These are phyloP conservation scores for Threskiornis aethiopicus DNA, from an alignment of 2,797 vertebrate genomes.

Conservation along the genomic window DNA sequence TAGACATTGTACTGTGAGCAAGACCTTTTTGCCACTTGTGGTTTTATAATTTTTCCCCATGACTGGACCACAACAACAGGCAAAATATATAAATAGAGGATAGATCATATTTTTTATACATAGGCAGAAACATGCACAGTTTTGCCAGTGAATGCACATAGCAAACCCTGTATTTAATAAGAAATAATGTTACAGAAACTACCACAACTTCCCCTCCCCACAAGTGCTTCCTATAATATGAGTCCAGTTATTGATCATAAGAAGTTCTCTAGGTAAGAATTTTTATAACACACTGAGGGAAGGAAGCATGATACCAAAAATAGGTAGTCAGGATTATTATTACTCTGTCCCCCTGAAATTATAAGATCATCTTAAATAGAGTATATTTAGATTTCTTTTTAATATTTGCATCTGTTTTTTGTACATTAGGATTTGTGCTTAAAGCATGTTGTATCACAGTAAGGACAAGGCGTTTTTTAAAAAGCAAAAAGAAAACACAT, in stretches of 20 bases:
- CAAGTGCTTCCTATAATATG: not conserved
- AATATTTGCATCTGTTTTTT: not conserved
- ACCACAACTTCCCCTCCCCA: not conserved
- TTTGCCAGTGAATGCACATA: not conserved
- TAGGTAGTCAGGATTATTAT: not conserved
- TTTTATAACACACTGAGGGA: not conserved
- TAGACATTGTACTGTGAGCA: not conserved
- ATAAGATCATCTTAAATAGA: not conserved
- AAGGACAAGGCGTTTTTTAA: not conserved
- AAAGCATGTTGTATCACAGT: not conserved
- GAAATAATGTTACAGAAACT: not conserved
- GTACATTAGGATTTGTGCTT: not conserved
- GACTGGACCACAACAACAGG: not conserved
- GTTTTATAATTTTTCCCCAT: not conserved
- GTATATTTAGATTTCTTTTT: not conserved
- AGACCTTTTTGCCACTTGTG: not conserved
- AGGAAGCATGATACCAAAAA: not conserved
- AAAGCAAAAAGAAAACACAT: not conserved
- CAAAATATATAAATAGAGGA: not conserved
- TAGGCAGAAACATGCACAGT: not conserved
- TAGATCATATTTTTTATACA: not conserved
- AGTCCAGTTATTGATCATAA: not conserved
- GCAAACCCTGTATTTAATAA: not conserved
- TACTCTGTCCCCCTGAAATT: not conserved
- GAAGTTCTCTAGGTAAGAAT: not conserved